Conservation (phyloP, 2,113 vertebrate genomes). For the Anser cygnoides region DNA sequence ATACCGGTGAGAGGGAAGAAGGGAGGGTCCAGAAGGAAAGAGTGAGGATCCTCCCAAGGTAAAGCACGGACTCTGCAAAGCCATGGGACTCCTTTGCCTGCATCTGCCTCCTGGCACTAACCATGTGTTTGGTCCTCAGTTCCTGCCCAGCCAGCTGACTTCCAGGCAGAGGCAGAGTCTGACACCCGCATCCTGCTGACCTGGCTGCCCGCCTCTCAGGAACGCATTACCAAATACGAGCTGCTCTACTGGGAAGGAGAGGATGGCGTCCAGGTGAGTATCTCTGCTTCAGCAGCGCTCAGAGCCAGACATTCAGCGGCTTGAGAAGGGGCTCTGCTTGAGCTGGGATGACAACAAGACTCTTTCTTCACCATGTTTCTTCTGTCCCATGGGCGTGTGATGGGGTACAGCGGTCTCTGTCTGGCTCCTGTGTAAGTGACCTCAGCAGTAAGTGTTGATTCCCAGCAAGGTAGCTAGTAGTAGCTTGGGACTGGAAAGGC, state of each 20-base stretch:
- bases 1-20: not conserved
- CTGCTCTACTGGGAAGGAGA: slow-evolving; percentile 90
- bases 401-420: not conserved
- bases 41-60: not conserved
- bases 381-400: not conserved
- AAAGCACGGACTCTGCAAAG: not conserved
- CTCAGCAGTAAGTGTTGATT: not conserved
- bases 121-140: slow-evolving; percentile 76
- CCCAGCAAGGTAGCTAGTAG: not conserved
- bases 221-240: slow-evolving; percentile 88
- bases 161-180: slow-evolving; percentile 92
- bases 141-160: slow-evolving; percentile 88
- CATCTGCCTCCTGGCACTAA: not conserved
- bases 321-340: not conserved
- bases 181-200: slow-evolving; percentile 91
- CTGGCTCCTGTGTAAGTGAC: not conserved
- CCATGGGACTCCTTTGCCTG: rapidly evolving
- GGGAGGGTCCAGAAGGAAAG: not conserved
- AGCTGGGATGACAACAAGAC: not conserved
- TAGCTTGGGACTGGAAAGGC: not conserved
- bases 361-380: not conserved
- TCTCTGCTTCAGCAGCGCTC: not conserved
- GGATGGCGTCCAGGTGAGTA: slow-evolving; percentile 85
- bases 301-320: not conserved
- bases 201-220: slow-evolving; percentile 91